Evolutionary conservation across 2,888 invertebrate species (phyloP).

Genomic region (Xestia c-nigrum): DNA sequence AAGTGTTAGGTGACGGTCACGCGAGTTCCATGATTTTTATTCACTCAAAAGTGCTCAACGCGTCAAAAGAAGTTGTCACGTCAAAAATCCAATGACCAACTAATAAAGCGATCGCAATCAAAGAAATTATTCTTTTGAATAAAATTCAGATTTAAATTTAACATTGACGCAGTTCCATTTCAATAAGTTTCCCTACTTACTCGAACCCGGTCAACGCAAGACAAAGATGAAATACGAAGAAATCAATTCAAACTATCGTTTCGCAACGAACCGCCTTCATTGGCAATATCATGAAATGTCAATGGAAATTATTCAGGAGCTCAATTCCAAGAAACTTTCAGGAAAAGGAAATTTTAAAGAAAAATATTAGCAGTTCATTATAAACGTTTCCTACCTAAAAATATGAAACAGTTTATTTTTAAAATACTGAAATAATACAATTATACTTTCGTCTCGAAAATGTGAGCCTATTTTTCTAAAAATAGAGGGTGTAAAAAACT

Average conservation of each 20-base stretch:
- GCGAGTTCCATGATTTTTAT: no score
- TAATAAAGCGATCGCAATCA: no score
- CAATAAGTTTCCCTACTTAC: conserved; percentile 7
- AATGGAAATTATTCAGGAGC: conserved; percentile 22
- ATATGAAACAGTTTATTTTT: background rate
- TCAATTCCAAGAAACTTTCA: background rate
- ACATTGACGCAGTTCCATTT: background rate
- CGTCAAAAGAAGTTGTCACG: no score
- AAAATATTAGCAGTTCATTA: background rate
- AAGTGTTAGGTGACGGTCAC: no score
- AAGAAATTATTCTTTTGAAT: background rate
- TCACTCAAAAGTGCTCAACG: no score
- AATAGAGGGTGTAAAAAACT: background rate
- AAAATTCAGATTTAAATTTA: background rate
- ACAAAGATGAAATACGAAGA: conserved; percentile 12
- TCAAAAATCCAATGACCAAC: no score
- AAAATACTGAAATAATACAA: conserved; percentile 1
- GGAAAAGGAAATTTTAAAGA: conserved; percentile 5
- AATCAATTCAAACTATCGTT: conserved; percentile 24
- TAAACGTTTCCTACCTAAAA: background rate
- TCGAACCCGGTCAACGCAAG: conserved; percentile 17
- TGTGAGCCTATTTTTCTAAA: conserved; percentile 26
- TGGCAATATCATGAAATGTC: conserved; percentile 24
- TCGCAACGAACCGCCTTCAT: conserved; percentile 26
- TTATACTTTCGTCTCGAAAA: background rate